Base-by-base conservation (phyloP, 1,140 invertebrate genomes). In the Drosophila jambulina region DNA sequence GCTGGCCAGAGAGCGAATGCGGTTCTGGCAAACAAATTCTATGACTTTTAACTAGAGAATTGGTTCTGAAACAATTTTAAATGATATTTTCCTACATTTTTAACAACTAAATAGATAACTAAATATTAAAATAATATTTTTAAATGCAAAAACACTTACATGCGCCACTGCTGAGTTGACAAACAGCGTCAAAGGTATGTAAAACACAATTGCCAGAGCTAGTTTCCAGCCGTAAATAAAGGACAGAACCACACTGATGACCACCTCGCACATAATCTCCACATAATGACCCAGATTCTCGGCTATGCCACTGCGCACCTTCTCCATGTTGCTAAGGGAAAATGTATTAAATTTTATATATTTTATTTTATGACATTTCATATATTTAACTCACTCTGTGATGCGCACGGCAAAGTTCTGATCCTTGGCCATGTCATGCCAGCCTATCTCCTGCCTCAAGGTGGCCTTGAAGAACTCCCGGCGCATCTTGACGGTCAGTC, bases 391-490 rank as follows among this genome's bases (percentile, higher is more conserved):
- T 25, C 2, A 98, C 97, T 98, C 97, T 23, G 97, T 96, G 36
- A 98, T 95, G 82, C 96, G 94, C 25, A 96, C 96, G 21, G 97
- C 97, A 88, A 99, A 97, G 93, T 98, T 97, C 80, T 97, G 97
- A 46, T 96, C 96, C 57, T 96, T 96, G 76, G 90, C 72, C 7
- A 95, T 96, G 91, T 99, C 98, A 93, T 97, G 98, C 97, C 97
- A 99, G 3, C 95, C 94, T 80, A 98, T 97, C 85, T 99, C 97
- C 91, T 99, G 98, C 51, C 96, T 94, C 10, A 99, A 92, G 0
- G 98, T 95, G 6, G 96, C 94, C 56, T 95, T 94, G 15, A 98
- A 94, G 78, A 97, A 97, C 77, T 94, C 93, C 71, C 94, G 94
- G 27, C 96, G 94, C 27, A 98, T 95, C 68, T 96, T 93, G 19